phyloP scores from a whole-genome alignment of 2,797 vertebrate genomes.

The Staurois parvus region DNA sequence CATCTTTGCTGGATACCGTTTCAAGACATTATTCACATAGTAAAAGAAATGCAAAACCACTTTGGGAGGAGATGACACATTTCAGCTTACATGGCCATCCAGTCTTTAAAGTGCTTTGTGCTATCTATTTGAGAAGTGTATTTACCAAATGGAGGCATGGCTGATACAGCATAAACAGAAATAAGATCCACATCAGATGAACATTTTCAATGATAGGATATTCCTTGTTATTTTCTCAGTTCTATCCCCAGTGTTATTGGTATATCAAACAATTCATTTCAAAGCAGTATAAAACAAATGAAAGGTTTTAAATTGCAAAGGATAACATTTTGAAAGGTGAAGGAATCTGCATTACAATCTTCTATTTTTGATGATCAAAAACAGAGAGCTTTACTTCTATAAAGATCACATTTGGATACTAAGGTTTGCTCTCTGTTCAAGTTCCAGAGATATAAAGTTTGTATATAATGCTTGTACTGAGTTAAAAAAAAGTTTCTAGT shows the following conservation, averaged over 20 bases:
- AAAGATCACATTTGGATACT: slow-evolving; percentile 62
- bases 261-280: slow-evolving; percentile 65
- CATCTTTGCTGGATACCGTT: slow-evolving; percentile 63
- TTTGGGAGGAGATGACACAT: slow-evolving; percentile 61
- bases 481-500: not conserved
- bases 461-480: slow-evolving; percentile 12
- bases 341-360: slow-evolving; percentile 63
- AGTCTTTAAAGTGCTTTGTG: slow-evolving; percentile 63
- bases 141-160: slow-evolving; percentile 58
- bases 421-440: not conserved
- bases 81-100: slow-evolving; percentile 38
- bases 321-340: slow-evolving; percentile 59
- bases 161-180: slow-evolving; percentile 53
- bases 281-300: slow-evolving; percentile 61
- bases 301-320: slow-evolving; percentile 69
- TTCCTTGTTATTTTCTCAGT: slow-evolving; percentile 58
- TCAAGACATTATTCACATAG: slow-evolving; percentile 64
- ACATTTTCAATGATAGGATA: slow-evolving; percentile 61
- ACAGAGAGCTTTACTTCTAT: slow-evolving; percentile 65
- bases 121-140: slow-evolving; percentile 61
- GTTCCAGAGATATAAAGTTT: not conserved
- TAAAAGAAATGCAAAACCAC: slow-evolving; percentile 58
- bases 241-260: slow-evolving; percentile 55
- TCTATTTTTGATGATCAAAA: slow-evolving; percentile 56
- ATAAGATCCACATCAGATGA: slow-evolving; percentile 62